These are phyloP conservation scores for Patella ulyssiponensis DNA, from an alignment of 2,888 invertebrate genomes.

Conservation along the genomic window DNA sequence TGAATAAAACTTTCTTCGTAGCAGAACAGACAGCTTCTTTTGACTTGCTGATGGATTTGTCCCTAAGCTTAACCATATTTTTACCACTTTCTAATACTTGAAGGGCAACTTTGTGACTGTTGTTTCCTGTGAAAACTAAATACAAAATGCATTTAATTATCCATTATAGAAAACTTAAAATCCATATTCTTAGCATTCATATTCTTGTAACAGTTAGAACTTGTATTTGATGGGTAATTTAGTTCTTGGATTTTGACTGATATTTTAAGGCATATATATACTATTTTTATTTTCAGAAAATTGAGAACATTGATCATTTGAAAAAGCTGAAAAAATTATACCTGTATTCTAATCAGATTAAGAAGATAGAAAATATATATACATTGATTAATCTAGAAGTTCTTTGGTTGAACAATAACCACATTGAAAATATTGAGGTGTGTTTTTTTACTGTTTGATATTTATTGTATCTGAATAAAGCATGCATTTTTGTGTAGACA, in stretches of 20 bases:
- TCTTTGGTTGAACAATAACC: slow-evolving; percentile 68
- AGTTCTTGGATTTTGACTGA: background rate
- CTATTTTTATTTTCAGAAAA: slow-evolving; percentile 56
- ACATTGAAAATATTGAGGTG: slow-evolving; percentile 67
- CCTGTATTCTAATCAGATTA: slow-evolving; percentile 68
- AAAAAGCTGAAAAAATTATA: slow-evolving; percentile 62
- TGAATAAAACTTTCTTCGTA: no score
- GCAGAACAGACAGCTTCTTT: no score
- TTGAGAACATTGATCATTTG: slow-evolving; percentile 62
- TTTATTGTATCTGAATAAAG: background rate
- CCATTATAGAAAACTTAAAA: background rate
- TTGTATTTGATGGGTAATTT: background rate
- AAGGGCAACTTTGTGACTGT: no score
- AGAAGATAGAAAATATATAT: slow-evolving; percentile 66
- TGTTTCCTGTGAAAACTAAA: no score
- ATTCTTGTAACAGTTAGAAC: background rate
- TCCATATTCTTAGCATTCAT: background rate
- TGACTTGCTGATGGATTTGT: no score
- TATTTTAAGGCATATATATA: background rate
- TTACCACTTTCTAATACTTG: no score
- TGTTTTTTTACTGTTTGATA: slow-evolving; percentile 18
- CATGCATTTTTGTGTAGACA: background rate
- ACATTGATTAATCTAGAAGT: slow-evolving; percentile 60
- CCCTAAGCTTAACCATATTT: no score
- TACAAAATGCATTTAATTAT: no score